Percentiles rank a stretch among this genome's conserved stretches.
Conservation (phyloP, 2,113 vertebrate species). For the Oreocharis arfaki region DNA sequence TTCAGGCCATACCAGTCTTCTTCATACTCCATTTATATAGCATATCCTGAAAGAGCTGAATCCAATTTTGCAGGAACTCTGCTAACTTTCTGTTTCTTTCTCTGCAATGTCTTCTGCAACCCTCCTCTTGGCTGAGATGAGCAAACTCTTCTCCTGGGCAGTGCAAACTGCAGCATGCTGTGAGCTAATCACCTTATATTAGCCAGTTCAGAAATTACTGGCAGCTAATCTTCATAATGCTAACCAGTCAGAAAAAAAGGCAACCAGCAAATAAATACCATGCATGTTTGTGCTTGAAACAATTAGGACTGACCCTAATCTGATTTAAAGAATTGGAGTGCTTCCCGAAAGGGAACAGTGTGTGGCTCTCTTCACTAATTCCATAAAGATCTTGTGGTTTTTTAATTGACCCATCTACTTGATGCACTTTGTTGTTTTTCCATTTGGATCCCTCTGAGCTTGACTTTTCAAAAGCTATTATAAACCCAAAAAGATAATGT, state of each 20-base stretch:
- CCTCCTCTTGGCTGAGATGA: not conserved
- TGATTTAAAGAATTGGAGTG: slow-evolving; percentile 46
- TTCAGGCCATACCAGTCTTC: not conserved
- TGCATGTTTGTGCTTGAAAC: slow-evolving; percentile 40
- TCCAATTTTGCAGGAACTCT: not conserved
- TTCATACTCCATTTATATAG: not conserved
- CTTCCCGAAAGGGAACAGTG: slow-evolving; percentile 19
- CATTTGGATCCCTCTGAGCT: not conserved
- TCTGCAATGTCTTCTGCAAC: not conserved
- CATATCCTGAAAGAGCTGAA: not conserved
- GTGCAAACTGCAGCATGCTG: slow-evolving; percentile 7
- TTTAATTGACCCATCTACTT: slow-evolving; percentile 10
- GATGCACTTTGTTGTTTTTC: slow-evolving; percentile 5
- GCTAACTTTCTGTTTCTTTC: not conserved
- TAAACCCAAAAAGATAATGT: not conserved
- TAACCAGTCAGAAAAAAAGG: slow-evolving; percentile 61
- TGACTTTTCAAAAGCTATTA: slow-evolving; percentile 25
- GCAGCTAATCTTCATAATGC: slow-evolving; percentile 46
- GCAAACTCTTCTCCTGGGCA: slow-evolving; percentile 9
- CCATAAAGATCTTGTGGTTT: not conserved
- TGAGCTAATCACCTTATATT: slow-evolving; percentile 36
- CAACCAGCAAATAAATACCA: slow-evolving; percentile 54
- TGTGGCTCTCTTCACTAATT: slow-evolving; percentile 2
- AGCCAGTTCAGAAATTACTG: slow-evolving; percentile 52
- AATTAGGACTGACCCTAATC: slow-evolving; percentile 55